These are phyloP conservation scores for Botia kubotai DNA, from an alignment of 2,797 vertebrate genomes.

Conservation along the genomic window DNA sequence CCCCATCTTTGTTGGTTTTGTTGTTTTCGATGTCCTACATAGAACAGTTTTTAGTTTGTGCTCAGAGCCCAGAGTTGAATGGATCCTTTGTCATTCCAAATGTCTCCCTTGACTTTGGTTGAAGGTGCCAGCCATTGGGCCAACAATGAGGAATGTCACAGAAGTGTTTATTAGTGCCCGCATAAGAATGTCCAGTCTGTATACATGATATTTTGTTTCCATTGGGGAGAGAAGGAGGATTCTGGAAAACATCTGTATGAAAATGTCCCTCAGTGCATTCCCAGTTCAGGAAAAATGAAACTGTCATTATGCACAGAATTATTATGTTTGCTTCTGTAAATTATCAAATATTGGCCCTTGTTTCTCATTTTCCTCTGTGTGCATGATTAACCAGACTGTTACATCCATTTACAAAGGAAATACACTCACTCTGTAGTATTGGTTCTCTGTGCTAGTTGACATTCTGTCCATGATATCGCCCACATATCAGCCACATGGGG, in stretches of 20 bases:
- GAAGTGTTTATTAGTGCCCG: conserved; percentile 13
- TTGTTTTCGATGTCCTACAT: background rate
- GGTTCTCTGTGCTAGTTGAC: conserved; percentile 36
- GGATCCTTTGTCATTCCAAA: conserved; percentile 58
- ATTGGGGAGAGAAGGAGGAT: conserved; percentile 12
- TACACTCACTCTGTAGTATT: conserved; percentile 2
- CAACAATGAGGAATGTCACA: conserved; percentile 54
- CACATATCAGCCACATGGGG: conserved; percentile 21
- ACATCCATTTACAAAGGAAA: conserved; percentile 19
- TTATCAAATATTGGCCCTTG: conserved; percentile 25
- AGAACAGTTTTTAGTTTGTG: conserved; percentile 10
- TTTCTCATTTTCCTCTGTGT: background rate
- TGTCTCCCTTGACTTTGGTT: conserved; percentile 59
- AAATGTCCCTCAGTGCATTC: conserved; percentile 22
- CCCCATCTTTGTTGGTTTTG: conserved; percentile 4
- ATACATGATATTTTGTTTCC: conserved; percentile 40
- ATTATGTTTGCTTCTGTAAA: conserved; percentile 15
- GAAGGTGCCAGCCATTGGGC: conserved; percentile 46
- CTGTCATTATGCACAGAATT: background rate
- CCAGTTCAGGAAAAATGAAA: conserved; percentile 9
- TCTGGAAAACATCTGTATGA: background rate
- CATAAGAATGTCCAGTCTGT: conserved; percentile 35
- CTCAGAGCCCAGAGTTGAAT: conserved; percentile 44
- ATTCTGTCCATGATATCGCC: conserved; percentile 26
- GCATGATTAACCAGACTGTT: conserved; percentile 18